Base-by-base conservation (phyloP, 2,888 invertebrate species). In the Spilarctia lutea region DNA sequence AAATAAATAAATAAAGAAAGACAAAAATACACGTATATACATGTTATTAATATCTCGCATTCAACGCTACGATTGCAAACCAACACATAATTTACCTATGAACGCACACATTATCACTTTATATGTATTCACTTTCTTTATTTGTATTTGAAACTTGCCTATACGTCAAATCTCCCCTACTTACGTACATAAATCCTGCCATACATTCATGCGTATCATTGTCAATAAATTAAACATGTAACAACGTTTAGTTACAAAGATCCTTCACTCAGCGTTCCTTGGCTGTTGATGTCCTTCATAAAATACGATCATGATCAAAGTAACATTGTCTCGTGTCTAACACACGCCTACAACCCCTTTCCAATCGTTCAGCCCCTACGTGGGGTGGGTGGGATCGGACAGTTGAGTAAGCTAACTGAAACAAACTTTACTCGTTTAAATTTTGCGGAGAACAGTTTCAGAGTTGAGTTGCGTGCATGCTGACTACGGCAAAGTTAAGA, bases 351-450 rank as follows among this genome's bases (percentile, higher is more conserved):
- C 90, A 56, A 66, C 80, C 79, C 83, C 86, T 85, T 76, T 76
- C 65, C 69, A 60, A 48, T 69, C 35, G 42, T 45, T 85, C 77
- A 77, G 52, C 81, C 73, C 75, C 82, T 45, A 10, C 45, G 35
- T 7, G 16, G 18, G 82, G 80, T 73, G 75, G 68, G 68, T 75
- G 77, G 82, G 84, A 86, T 89, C 90, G 93, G 94, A 94, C 94
- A 93, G 92, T 92, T 88, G 91, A 91, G 92, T 89, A 91, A 93
- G 91, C 93, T 90, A 91, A 93, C 93, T 91, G 90, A 92, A 92
- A 92, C 93, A 92, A 95, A 95, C 94, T 95, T 96, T 95, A 92
- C 95, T 95, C 96, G 94, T 96, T 96, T 95, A 95, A 95, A 95
- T 93, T 94, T 94, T 94, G 94, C 92, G 93, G 93, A 79, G 84